Conservation (phyloP, 2,888 invertebrate genomes). For the Yponomeuta evonymella region DNA sequence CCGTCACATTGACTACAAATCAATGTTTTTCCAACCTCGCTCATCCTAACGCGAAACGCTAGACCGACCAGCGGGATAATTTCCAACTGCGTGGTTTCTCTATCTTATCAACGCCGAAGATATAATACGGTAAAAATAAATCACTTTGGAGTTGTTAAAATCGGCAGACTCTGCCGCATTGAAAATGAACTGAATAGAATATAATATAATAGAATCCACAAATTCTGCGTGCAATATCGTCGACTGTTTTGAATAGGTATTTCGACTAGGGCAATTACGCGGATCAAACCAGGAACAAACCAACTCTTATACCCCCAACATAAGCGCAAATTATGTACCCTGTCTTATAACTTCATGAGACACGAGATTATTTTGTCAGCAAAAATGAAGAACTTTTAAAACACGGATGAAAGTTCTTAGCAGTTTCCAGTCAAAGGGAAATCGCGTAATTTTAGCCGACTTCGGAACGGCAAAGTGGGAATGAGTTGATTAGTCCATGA, state of each 20-base stretch:
- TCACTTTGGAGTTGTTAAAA: too few species aligned
- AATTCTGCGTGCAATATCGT: too few species aligned
- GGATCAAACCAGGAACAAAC: neutral
- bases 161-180: too few species aligned
- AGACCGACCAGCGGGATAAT: too few species aligned
- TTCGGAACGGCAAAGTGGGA: neutral
- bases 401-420: conserved; percentile 47
- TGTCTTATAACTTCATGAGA: conserved; percentile 21
- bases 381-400: conserved; percentile 36
- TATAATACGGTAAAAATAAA: too few species aligned
- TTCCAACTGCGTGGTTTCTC: too few species aligned
- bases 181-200: too few species aligned
- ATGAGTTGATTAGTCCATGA: neutral
- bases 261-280: neutral
- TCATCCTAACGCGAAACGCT: too few species aligned
- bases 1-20: too few species aligned
- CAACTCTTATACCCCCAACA: neutral
- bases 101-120: too few species aligned
- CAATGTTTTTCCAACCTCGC: too few species aligned
- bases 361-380: conserved; percentile 33
- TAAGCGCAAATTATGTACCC: conserved; percentile 10
- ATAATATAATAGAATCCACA: too few species aligned
- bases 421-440: conserved; percentile 41
- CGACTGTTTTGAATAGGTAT: neutral
- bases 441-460: conserved; percentile 28